Percentiles rank a stretch among this genome's conserved stretches.
phyloP scores from a whole-genome alignment of 2,888 invertebrate species.

The Argyresthia goedartella region DNA sequence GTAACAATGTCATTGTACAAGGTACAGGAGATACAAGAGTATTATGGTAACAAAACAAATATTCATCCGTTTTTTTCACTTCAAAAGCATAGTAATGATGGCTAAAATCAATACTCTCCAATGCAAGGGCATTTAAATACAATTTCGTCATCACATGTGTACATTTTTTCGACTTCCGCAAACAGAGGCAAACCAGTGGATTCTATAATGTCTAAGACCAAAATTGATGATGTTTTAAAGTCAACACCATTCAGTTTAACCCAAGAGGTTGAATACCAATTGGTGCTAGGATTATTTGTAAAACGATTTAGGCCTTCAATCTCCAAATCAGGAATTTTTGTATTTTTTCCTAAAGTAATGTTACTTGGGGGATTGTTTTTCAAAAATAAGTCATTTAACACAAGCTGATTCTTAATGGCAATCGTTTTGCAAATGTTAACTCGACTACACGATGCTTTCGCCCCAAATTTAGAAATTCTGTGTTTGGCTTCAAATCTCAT shows the following conservation, averaged over 20 bases:
- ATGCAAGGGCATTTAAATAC: not conserved
- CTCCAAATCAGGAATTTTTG: not conserved
- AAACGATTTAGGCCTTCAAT: not conserved
- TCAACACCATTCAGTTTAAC: not conserved
- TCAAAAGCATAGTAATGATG: not conserved
- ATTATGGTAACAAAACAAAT: not conserved
- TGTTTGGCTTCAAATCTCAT: constrained; percentile 15
- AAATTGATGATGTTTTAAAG: not conserved
- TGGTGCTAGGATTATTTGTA: not conserved
- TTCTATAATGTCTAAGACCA: not conserved
- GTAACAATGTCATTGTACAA: not conserved
- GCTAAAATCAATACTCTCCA: not conserved
- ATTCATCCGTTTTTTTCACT: not conserved
- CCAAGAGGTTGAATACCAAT: not conserved
- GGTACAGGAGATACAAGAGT: not conserved
- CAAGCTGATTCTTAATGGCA: constrained; percentile 11
- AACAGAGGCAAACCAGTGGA: not conserved
- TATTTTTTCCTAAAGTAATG: not conserved
- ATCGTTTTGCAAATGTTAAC: constrained; percentile 11
- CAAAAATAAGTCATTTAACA: constrained; percentile 9
- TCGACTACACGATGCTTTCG: constrained; percentile 7
- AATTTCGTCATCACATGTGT: not conserved
- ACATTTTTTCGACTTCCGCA: not conserved
- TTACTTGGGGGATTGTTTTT: not conserved
- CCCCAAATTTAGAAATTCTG: constrained; percentile 10